phyloP scores from a whole-genome alignment of 2,113 vertebrate species.

The Excalfactoria chinensis region DNA sequence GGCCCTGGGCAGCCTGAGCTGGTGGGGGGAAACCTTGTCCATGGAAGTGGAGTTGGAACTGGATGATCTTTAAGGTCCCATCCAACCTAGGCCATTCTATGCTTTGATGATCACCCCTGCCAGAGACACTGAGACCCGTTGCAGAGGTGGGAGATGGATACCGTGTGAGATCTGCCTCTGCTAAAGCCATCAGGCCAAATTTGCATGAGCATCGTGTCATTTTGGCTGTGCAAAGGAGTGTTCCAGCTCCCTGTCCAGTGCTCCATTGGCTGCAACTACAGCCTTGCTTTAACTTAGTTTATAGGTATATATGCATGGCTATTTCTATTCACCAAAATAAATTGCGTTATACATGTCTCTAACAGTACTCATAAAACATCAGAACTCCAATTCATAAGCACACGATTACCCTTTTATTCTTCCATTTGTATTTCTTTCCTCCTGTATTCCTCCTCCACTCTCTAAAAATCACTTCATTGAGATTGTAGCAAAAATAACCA shows the following conservation, averaged over 20 bases:
- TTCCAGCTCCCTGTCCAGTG: background rate
- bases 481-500: background rate
- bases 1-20: too few species aligned
- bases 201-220: background rate
- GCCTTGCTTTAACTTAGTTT: background rate
- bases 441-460: background rate
- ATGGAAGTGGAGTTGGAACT: too few species aligned
- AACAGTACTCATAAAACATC: background rate
- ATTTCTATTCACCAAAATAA: constrained; percentile 15
- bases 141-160: background rate
- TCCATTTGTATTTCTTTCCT: constrained; percentile 1
- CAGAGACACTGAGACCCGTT: background rate
- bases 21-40: too few species aligned
- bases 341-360: background rate
- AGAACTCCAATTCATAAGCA: background rate
- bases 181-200: background rate
- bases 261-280: background rate
- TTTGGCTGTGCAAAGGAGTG: background rate
- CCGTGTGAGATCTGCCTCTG: background rate
- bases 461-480: constrained; percentile 18
- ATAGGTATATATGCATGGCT: background rate
- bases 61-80: too few species aligned
- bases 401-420: background rate
- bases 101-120: background rate
- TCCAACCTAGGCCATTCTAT: too few species aligned